phyloP scores from a whole-genome alignment of 92 coral and sea anemone genomes.

The Nematostella vectensis region DNA sequence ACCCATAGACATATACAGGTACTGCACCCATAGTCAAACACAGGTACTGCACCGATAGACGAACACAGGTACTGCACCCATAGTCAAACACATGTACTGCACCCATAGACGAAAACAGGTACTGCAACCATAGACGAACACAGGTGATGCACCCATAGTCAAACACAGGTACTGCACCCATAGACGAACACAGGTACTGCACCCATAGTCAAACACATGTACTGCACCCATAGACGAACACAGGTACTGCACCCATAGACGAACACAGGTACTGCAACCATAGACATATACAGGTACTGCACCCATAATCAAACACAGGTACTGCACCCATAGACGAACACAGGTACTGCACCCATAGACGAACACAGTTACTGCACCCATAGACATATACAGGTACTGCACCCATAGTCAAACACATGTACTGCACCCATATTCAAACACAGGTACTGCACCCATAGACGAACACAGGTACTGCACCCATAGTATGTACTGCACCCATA shows the following conservation, averaged over 20 bases:
- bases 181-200: too few species aligned
- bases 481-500: slow-evolving; percentile 70
- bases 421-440: slow-evolving; percentile 44
- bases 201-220: slow-evolving; percentile 78
- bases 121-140: too few species aligned
- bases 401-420: slow-evolving; percentile 78
- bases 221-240: slow-evolving; percentile 46
- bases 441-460: slow-evolving; percentile 18
- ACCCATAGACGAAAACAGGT: too few species aligned
- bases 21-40: slow-evolving; percentile 76
- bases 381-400: too few species aligned
- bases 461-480: background rate
- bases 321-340: slow-evolving; percentile 46
- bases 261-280: background rate
- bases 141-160: slow-evolving; percentile 17
- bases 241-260: slow-evolving; percentile 18
- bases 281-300: too few species aligned
- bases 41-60: slow-evolving; percentile 63
- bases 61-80: slow-evolving; percentile 24
- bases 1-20: too few species aligned
- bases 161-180: background rate
- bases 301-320: slow-evolving; percentile 78
- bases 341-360: slow-evolving; percentile 18
- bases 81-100: background rate
- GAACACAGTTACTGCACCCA: background rate